Conservation (phyloP, 2,113 vertebrate genomes). For the Chaetodon trifascialis region DNA sequence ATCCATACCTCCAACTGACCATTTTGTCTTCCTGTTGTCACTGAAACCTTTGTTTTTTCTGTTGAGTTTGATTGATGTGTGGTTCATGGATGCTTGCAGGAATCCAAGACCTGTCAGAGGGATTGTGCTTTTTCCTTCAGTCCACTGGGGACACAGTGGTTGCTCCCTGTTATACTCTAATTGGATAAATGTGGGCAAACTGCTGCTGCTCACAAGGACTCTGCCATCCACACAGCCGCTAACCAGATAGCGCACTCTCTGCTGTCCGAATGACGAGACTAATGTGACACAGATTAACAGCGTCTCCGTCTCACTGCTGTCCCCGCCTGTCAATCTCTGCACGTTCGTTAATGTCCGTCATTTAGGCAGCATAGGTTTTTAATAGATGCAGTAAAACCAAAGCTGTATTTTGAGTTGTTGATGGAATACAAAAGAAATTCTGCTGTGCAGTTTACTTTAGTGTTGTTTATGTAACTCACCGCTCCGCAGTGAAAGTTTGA, state of each 20-base stretch:
- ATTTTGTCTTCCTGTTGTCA: neutral
- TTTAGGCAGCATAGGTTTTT: neutral
- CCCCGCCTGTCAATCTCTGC: slow-evolving; percentile 10
- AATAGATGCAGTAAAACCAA: neutral
- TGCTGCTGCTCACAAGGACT: slow-evolving; percentile 18
- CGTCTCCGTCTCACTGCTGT: neutral
- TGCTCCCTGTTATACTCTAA: slow-evolving; percentile 15
- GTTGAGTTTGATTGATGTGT: neutral
- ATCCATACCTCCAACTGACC: neutral
- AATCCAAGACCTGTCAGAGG: neutral
- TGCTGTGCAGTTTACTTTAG: neutral
- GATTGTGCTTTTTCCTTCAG: neutral
- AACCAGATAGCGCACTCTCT: slow-evolving; percentile 24
- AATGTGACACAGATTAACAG: slow-evolving; percentile 38
- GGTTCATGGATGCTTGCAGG: neutral
- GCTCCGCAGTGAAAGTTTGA: slow-evolving; percentile 28
- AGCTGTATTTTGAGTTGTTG: neutral
- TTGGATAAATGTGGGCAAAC: slow-evolving; percentile 41
- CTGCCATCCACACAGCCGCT: neutral
- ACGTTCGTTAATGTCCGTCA: neutral
- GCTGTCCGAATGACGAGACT: slow-evolving; percentile 17
- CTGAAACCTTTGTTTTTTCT: neutral
- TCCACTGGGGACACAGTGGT: neutral
- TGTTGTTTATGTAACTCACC: slow-evolving; percentile 27
- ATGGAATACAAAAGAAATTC: neutral